Evolutionary conservation across 2,113 vertebrate genomes (phyloP).

Genomic region (Lagenorhynchus albirostris): DNA sequence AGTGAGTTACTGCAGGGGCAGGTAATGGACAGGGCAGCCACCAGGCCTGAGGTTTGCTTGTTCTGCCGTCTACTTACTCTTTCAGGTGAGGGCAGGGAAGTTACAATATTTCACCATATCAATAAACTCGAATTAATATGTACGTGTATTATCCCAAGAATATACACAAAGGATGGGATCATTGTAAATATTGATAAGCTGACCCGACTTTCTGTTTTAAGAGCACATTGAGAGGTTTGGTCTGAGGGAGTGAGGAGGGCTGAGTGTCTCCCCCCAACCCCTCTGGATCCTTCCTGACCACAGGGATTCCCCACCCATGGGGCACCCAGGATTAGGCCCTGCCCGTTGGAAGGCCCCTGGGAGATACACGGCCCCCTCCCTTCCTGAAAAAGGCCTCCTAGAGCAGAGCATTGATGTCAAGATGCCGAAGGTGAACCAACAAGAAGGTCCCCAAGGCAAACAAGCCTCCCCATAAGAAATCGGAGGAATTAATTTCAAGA

Average conservation of each 20-base stretch:
- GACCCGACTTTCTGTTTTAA: neutral
- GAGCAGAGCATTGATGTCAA: neutral
- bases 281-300: neutral
- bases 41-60: neutral
- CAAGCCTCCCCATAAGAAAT: neutral
- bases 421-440: neutral
- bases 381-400: neutral
- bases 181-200: rapidly evolving
- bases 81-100: neutral
- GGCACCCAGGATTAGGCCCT: neutral
- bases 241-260: neutral
- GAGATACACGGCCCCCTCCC: neutral
- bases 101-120: neutral
- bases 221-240: neutral
- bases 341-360: neutral
- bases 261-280: rapidly evolving
- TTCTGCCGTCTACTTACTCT: neutral
- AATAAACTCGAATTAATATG: neutral
- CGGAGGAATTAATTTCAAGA: neutral
- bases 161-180: neutral
- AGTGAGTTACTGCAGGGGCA: neutral
- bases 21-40: neutral
- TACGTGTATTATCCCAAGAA: neutral
- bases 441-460: neutral
- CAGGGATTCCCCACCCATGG: neutral